Evolutionary conservation across 2,888 invertebrate genomes (phyloP), one percentile per base, ranked within the genome.

Genomic region (Acrocera orbiculus): DNA sequence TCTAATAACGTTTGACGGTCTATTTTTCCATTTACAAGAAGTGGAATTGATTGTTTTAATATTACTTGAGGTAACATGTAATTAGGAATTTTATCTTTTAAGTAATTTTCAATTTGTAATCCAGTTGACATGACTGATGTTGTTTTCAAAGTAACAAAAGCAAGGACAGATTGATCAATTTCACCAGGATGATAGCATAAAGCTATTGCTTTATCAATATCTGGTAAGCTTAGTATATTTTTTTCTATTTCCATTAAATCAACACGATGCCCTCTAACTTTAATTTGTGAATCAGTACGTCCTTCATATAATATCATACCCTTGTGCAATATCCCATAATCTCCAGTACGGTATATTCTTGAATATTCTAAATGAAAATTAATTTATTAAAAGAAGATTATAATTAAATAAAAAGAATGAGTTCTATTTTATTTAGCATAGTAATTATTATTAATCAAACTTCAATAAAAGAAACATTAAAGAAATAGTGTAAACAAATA

Each of bases 1-100:
- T 74, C 76, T 32, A 87, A 56, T 20, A 89, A 55, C 0, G 71
- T 62, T 50, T 87, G 85, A 22, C 87, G 64, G 56, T 89, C 87
- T 6, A 77, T 76, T 62, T 89, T 89, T 1, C 87, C 89, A 51
- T 87, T 89, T 1, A 83, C 80, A 19, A 86, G 62, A 16, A 82
- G 58, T 0, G 87, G 87, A 34, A 89, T 67, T n/a, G 55, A 67
- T 14, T 82, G 76, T 9, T 85, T 58, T 2, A 77, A 61, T 14
- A 81, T 68, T 0, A 79, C 69, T 63, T 79, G 78, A 0, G 86
- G 86, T 13, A 80, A 65, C 79, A 85, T 83, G 48, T 86, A 86
- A 5, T 70, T 62, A 1, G 80, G 73, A 5, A 85, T 60, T 34
- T 66, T 66, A 32, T 66, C 66, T 49, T 70, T 70, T 31, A 86